Evolutionary conservation across 2,113 vertebrate species (phyloP).

Genomic region (Crotalus helleri): DNA sequence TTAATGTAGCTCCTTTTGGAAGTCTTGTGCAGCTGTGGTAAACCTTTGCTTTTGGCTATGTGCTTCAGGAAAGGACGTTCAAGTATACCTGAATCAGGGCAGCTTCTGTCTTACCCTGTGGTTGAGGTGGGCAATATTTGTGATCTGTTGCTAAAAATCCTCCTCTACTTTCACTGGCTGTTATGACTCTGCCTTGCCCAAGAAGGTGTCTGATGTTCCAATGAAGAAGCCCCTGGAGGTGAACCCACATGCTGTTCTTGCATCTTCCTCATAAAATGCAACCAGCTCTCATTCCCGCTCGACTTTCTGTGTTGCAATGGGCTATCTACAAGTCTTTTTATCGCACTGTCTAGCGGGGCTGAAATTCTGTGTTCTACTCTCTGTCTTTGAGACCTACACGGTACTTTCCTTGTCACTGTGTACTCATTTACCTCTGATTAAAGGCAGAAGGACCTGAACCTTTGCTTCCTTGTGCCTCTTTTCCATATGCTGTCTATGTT

Average conservation of each 20-base stretch:
- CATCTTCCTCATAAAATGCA: not conserved
- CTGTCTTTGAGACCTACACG: constrained; percentile 9
- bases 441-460: constrained; percentile 61
- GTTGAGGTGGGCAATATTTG: not conserved
- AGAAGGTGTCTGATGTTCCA: not conserved
- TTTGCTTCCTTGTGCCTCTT: constrained; percentile 65
- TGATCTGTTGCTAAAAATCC: not conserved
- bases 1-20: not conserved
- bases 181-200: not conserved
- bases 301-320: constrained; percentile 44
- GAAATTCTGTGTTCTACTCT: not conserved
- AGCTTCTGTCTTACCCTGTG: not conserved
- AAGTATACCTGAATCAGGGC: not conserved
- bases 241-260: not conserved
- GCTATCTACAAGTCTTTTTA: not conserved
- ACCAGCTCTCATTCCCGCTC: constrained; percentile 9
- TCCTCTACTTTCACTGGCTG: not conserved
- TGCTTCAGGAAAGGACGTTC: not conserved
- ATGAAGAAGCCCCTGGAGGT: not conserved
- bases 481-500: constrained; percentile 26
- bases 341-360: not conserved
- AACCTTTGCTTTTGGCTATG: not conserved
- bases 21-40: not conserved
- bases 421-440: constrained; percentile 64
- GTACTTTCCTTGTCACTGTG: constrained; percentile 26